phyloP scores from a whole-genome alignment of 2,797 vertebrate species.

The Leptatherina wallacei region DNA sequence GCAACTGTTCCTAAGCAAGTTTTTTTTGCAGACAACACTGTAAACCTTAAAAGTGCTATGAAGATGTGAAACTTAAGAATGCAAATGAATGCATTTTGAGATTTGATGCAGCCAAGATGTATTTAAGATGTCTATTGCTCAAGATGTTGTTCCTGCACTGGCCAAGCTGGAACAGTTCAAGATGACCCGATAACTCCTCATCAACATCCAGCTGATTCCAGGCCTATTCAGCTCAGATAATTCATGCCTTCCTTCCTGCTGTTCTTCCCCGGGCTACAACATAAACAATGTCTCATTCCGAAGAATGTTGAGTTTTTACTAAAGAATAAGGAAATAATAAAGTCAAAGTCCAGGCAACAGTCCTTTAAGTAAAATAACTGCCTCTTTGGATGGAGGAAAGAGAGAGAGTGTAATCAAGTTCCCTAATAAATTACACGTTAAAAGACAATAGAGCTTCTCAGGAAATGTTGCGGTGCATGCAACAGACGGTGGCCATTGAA shows the following conservation, averaged over 20 bases:
- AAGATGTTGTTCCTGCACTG: slow-evolving; percentile 13
- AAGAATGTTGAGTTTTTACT: slow-evolving; percentile 12
- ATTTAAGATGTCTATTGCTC: too few relatives aligned
- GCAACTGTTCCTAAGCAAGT: neutral
- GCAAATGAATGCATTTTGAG: slow-evolving; percentile 21
- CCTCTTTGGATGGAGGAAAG: neutral
- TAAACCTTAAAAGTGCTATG: neutral
- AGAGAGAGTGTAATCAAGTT: neutral
- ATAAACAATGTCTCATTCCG: slow-evolving; percentile 46
- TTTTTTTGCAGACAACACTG: neutral
- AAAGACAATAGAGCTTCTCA: slow-evolving; percentile 13
- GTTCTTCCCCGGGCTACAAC: slow-evolving; percentile 29
- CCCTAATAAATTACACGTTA: neutral
- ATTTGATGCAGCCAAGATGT: slow-evolving; percentile 40
- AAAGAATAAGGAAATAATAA: neutral
- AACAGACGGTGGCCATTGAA: slow-evolving; percentile 4
- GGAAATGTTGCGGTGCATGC: neutral
- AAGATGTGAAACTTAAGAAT: neutral
- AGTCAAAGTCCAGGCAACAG: neutral
- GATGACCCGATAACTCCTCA: slow-evolving; percentile 56
- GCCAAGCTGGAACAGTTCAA: slow-evolving; percentile 18
- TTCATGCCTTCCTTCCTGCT: slow-evolving; percentile 66
- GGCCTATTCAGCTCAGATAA: slow-evolving; percentile 50
- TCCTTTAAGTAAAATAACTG: slow-evolving; percentile 2
- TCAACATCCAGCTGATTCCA: slow-evolving; percentile 45